Evolutionary conservation across 2,797 vertebrate genomes (phyloP), one percentile per base, ranked within the genome.

Genomic region (Neosalanx taihuensis): DNA sequence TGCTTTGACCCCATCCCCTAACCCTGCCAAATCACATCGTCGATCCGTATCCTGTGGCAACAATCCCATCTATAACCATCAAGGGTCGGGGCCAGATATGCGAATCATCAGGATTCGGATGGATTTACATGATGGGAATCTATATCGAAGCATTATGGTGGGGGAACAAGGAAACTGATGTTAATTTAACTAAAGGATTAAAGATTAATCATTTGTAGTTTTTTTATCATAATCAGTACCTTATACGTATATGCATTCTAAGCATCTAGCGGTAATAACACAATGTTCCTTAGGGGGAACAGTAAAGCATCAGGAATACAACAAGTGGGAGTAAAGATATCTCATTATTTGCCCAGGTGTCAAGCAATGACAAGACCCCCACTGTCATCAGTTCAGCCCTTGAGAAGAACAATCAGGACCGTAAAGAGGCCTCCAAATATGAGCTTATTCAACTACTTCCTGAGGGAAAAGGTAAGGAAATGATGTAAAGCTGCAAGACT

Each of bases 71-170:
- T 78, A 66, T 1, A 89, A 81, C 74, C 70, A 79, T 23, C 84
- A 83, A n/a, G 87, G 83, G 58, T 91, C 92, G 0, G 86, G 91
- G 63, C 91, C 94, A 2, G 95, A 97, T 31, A 95, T 95, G 85
- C 86, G 92, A 10, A 95, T 97, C 83, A 93, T 97, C 88, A 88
- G 93, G 26, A 95, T 95, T 49, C 90, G 94, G 76, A 95, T 96
- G 93, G 95, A 94, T 72, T 85, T 96, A 73, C 93, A 93, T 0
- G 94, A 96, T 0, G 96, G 94, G 70, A 96, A 95, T 82, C 81
- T 97, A 67, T 97, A 97, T 83, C 92, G 96, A 68, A 97, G 96
- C 89, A 95, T 97, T 61, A 84, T 96, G 95, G 96, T 96, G 89
- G 56, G 2, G 37, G 59, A 3, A 56, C 37, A 7, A 29, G 20